phyloP scores from a whole-genome alignment of 2,113 vertebrate genomes.

The Nymphicus hollandicus region DNA sequence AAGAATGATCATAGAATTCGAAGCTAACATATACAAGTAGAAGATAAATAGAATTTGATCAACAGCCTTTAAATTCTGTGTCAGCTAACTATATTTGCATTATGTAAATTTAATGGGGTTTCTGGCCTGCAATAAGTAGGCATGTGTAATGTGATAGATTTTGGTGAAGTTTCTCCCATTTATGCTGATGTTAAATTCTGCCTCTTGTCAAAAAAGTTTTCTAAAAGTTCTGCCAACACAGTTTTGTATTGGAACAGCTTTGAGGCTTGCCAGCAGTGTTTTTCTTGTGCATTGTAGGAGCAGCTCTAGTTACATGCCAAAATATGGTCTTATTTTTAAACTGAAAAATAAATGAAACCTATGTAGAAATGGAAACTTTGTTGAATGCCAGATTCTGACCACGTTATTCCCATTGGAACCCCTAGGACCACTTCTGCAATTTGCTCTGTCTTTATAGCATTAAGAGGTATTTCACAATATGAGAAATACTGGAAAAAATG shows the following conservation, averaged over 20 bases:
- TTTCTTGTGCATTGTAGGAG: conserved; percentile 22
- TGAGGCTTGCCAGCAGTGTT: conserved; percentile 25
- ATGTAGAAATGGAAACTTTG: conserved; percentile 49
- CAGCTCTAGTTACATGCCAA: conserved; percentile 38
- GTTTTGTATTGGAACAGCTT: conserved; percentile 37
- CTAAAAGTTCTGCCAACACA: conserved; percentile 31
- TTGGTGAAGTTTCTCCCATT: conserved; percentile 3
- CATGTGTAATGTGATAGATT: background rate
- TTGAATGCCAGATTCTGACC: conserved; percentile 43
- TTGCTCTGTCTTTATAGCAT: conserved; percentile 11
- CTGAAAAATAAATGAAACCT: conserved; percentile 56
- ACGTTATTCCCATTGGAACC: conserved; percentile 13
- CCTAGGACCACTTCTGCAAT: conserved; percentile 28
- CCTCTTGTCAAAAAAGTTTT: conserved; percentile 34
- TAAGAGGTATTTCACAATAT: conserved; percentile 27
- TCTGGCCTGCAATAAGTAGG: background rate
- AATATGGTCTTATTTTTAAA: conserved; percentile 52
- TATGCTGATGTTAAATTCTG: conserved; percentile 35
- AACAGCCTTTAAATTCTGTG: conserved; percentile 2
- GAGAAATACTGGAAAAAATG: conserved; percentile 42
- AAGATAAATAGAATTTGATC: background rate
- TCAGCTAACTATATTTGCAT: conserved; percentile 7
- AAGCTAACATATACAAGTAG: background rate
- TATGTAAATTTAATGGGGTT: background rate
- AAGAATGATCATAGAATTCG: background rate